Evolutionary conservation across 2,888 invertebrate species (phyloP).

Genomic region (Lasioglossum vierecki): DNA sequence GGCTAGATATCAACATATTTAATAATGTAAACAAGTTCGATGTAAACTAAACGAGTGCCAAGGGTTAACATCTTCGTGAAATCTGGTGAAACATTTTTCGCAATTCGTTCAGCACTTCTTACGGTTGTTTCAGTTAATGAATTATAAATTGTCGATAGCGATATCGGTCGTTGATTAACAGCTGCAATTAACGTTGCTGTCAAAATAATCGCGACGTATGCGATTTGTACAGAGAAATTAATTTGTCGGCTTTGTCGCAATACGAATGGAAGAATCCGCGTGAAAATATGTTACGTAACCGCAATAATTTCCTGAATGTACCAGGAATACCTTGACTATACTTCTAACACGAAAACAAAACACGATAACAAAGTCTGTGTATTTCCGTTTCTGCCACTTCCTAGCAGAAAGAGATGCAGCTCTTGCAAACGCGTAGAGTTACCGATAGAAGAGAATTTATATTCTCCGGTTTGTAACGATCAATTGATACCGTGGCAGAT

Average conservation of each 20-base stretch:
- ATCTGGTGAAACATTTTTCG: neutral
- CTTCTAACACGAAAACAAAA: slow-evolving; percentile 1
- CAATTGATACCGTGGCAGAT: slow-evolving; percentile 12
- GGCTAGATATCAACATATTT: too few relatives aligned
- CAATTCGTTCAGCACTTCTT: neutral
- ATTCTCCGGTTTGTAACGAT: neutral
- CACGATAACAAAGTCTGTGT: neutral
- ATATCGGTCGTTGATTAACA: neutral
- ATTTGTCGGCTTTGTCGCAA: neutral
- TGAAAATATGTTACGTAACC: slow-evolving; percentile 35
- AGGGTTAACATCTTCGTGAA: neutral
- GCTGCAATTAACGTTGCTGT: neutral
- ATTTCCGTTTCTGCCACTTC: slow-evolving; percentile 1
- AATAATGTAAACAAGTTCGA: too few relatives aligned
- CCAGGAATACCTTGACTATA: neutral
- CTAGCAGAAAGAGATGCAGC: neutral
- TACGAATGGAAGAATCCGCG: neutral
- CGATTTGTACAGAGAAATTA: neutral
- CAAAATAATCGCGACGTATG: neutral
- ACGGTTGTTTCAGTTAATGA: neutral
- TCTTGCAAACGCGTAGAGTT: neutral
- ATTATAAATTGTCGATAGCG: neutral
- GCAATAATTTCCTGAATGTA: neutral
- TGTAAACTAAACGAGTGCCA: too few relatives aligned
- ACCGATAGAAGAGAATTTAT: neutral